Conservation (phyloP, 2,888 invertebrate species). For the Amblyteles armatorius region DNA sequence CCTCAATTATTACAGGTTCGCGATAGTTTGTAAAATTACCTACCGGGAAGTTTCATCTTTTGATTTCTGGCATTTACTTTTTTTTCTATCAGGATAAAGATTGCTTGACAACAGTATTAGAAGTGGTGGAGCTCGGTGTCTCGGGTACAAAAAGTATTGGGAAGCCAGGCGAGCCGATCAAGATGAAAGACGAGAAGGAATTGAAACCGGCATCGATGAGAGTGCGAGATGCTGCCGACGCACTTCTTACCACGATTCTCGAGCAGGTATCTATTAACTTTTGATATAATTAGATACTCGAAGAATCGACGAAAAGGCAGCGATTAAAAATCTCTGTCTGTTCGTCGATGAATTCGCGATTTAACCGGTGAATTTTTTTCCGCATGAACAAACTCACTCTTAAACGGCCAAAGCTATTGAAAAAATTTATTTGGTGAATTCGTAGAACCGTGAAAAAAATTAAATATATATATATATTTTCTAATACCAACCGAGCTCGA, state of each 20-base stretch:
- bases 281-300: background rate
- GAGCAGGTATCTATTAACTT: constrained; percentile 89
- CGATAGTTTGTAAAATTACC: background rate
- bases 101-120: constrained; percentile 96
- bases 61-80: background rate
- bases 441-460: too few relatives aligned
- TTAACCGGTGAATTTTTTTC: too few relatives aligned
- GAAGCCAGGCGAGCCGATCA: constrained; percentile 95
- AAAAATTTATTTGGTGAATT: too few relatives aligned
- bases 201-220: constrained; percentile 98
- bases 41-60: background rate
- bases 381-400: too few relatives aligned
- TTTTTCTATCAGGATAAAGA: constrained; percentile 90
- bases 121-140: constrained; percentile 98
- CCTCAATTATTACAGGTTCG: constrained; percentile 90
- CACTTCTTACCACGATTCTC: constrained; percentile 94
- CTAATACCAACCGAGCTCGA: background rate
- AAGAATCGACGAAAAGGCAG: background rate
- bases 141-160: constrained; percentile 96
- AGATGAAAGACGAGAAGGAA: constrained; percentile 98
- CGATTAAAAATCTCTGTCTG: too few relatives aligned
- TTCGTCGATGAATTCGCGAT: too few relatives aligned
- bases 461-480: background rate
- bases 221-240: constrained; percentile 98
- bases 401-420: too few relatives aligned